Base-by-base conservation (phyloP, 2,888 invertebrate species). In the Zootermopsis nevadensis region DNA sequence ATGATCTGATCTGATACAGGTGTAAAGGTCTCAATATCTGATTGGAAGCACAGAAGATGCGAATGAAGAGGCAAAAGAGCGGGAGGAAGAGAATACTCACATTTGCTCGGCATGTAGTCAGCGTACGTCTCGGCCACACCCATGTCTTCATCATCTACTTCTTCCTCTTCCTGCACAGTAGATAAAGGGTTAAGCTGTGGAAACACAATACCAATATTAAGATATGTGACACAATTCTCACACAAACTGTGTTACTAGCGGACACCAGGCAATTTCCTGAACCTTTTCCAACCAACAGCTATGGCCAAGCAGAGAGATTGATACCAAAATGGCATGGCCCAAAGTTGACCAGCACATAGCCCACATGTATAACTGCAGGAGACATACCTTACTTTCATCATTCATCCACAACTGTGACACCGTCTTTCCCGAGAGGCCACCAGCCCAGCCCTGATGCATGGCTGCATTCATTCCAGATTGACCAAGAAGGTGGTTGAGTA, bases 51-150 rank as follows among this genome's bases (percentile, higher is more conserved):
- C 10, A 7, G 6, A 38, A 4, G 10, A 38, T 4, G 38, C 6
- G 10, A 38, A 38, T 4, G 6, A 38, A 10, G 38, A 42, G 38
- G 38, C 38, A 42, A 15, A 2, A 42, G 15, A 12, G 4, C 12
- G 38, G 38, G 4, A 42, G 15, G 7, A 15, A 42, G 1, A 4
- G 1, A 19, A 2, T 30, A 89, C 92, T 91, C 91, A 96, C 96
- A 91, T 92, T 99, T 99, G 0, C 96, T 93, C 1, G 99, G 99
- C 96, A 97, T 98, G 89, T 99, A 99, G 88, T 99, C 98, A 10
- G 98, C 96, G 88, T 99, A 99, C 0, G 99, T 99, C 90, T 99
- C 99, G 0, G 99, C 98, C 30, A 99, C 98, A 24, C 98, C 99
- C 93, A 99, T 94, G 88, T 98, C 98, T 88, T 99, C 98, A 86